Evolutionary conservation across 2,797 vertebrate species (phyloP).

Genomic region (Oreochromis grahami): DNA sequence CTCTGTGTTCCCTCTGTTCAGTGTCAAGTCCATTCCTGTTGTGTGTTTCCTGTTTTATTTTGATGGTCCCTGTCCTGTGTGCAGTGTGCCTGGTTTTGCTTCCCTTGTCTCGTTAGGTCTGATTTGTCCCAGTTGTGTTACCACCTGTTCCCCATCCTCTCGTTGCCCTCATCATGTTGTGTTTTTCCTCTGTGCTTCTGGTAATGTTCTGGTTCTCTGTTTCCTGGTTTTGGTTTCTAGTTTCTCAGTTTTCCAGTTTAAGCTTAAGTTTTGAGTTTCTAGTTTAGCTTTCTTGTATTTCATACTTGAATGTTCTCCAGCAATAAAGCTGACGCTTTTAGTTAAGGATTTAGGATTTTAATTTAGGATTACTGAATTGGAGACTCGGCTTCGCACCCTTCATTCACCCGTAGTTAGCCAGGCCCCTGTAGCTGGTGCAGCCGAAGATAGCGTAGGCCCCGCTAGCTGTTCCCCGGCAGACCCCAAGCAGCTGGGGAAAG

Average conservation of each 20-base stretch:
- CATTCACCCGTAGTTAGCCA: too few species aligned
- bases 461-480: too few species aligned
- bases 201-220: background rate
- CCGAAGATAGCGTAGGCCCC: too few species aligned
- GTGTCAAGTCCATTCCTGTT: background rate
- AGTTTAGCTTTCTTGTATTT: background rate
- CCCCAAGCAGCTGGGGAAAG: too few species aligned
- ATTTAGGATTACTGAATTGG: too few species aligned
- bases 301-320: background rate
- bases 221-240: background rate
- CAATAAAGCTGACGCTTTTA: background rate
- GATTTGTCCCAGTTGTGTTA: background rate
- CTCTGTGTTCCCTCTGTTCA: background rate
- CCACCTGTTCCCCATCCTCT: background rate
- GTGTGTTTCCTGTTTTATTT: background rate
- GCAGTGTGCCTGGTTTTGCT: background rate
- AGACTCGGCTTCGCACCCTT: too few species aligned
- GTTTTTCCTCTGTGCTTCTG: background rate
- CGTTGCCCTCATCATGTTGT: background rate
- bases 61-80: background rate
- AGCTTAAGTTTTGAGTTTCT: background rate
- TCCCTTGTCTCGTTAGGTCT: background rate
- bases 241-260: background rate
- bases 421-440: too few species aligned
- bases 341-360: too few species aligned